Conservation (phyloP, 2,797 vertebrate species). For the Urosaurus nigricauda region DNA sequence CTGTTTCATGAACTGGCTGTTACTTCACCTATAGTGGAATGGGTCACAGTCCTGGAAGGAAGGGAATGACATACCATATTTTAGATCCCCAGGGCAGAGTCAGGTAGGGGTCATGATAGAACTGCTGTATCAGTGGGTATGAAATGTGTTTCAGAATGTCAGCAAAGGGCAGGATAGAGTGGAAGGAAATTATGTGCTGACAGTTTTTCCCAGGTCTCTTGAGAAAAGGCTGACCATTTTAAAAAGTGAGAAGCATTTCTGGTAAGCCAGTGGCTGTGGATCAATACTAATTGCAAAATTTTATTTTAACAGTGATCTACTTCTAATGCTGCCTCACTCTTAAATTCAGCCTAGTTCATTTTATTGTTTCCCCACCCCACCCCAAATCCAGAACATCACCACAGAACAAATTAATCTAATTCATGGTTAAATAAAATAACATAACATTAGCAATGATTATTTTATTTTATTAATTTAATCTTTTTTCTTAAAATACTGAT, state of each 20-base stretch:
- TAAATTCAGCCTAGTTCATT: neutral
- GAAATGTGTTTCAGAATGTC: neutral
- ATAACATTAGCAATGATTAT: neutral
- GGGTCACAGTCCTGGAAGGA: neutral
- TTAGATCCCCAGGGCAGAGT: neutral
- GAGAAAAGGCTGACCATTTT: neutral
- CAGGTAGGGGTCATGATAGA: neutral
- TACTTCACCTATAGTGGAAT: neutral
- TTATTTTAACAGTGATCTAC: neutral
- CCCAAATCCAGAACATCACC: neutral
- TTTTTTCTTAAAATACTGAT: too few species aligned
- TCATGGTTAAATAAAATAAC: neutral
- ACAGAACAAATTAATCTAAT: neutral
- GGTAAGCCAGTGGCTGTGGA: neutral
- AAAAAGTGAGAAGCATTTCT: neutral
- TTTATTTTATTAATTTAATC: too few species aligned
- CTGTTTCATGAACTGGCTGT: neutral
- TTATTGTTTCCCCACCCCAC: neutral
- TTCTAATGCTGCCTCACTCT: neutral
- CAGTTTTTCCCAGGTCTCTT: neutral
- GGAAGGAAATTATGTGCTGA: neutral
- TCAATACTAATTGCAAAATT: neutral
- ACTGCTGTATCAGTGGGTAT: neutral
- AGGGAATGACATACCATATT: neutral
- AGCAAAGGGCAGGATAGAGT: neutral